Percentiles rank a stretch among this genome's conserved stretches.
phyloP scores from a whole-genome alignment of 2,113 vertebrate species.

The Urocynchramus pylzowi region DNA sequence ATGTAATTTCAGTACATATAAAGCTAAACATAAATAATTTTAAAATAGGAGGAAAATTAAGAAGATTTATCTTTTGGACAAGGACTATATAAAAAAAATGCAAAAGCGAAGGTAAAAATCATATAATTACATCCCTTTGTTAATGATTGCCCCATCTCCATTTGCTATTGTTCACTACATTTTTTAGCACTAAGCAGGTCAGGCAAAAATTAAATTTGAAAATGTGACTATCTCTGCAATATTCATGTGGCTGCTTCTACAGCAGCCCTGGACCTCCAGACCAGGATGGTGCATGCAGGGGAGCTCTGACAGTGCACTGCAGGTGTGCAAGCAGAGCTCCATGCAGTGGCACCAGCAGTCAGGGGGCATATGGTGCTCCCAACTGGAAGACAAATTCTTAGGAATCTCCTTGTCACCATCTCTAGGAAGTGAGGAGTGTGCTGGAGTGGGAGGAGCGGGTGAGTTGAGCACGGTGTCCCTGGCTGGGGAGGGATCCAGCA shows the following conservation, averaged over 20 bases:
- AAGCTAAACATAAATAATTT: not conserved
- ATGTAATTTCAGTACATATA: not conserved
- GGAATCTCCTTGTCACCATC: not conserved
- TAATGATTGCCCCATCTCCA: not conserved
- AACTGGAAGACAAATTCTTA: not conserved
- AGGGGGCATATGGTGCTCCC: not conserved
- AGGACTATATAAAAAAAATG: not conserved
- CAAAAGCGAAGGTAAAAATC: not conserved
- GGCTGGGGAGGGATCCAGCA: not conserved
- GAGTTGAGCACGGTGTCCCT: not conserved
- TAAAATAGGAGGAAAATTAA: not conserved
- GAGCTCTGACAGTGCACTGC: fast-evolving
- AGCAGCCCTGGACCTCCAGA: not conserved
- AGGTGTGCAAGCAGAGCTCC: not conserved
- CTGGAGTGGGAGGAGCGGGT: not conserved
- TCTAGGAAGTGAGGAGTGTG: not conserved
- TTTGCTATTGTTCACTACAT: not conserved
- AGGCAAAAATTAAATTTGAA: not conserved
- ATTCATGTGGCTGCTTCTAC: not conserved
- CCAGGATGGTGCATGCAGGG: not conserved
- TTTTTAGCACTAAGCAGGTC: not conserved
- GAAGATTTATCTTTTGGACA: not conserved
- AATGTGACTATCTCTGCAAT: not conserved
- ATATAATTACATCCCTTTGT: not conserved
- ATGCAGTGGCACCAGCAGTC: not conserved